Percentiles rank a stretch among this genome's conserved stretches.
These are phyloP conservation scores for Ptycholaimellus sp. DNA, from an alignment of 2,888 invertebrate genomes.

Conservation along the genomic window DNA sequence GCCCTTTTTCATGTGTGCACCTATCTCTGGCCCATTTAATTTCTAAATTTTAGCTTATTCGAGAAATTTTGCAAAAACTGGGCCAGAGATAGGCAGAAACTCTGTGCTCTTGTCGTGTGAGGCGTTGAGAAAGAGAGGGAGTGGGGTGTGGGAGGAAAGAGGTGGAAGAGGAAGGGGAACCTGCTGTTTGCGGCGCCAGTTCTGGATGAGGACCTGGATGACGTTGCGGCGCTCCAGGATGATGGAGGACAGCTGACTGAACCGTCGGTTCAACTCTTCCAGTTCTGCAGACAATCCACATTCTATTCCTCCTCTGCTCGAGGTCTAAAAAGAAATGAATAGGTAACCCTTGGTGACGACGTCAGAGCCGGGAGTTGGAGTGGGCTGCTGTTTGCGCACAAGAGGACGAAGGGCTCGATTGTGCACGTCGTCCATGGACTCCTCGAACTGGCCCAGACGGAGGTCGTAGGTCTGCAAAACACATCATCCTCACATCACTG, in stretches of 20 bases:
- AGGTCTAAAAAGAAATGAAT: no score
- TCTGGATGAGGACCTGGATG: conserved; percentile 23
- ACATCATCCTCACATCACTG: neutral
- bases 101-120: no score
- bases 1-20: no score
- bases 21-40: no score
- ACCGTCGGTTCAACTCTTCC: conserved; percentile 23
- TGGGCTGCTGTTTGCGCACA: neutral
- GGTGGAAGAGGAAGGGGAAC: conserved; percentile 9
- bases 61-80: no score
- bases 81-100: no score
- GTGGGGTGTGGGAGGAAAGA: neutral
- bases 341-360: no score
- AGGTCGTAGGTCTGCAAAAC: conserved; percentile 52
- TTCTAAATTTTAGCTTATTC: no score
- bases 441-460: conserved; percentile 56
- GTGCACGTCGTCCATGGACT: conserved; percentile 38
- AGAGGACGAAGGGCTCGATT: conserved; percentile 12
- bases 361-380: neutral
- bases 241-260: conserved; percentile 22
- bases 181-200: conserved; percentile 25
- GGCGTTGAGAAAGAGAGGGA: neutral
- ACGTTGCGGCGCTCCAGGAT: conserved; percentile 24
- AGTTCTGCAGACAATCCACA: conserved; percentile 20
- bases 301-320: no score